Evolutionary conservation across 2,888 invertebrate species (phyloP).

Genomic region (Athripsodes cinereus): DNA sequence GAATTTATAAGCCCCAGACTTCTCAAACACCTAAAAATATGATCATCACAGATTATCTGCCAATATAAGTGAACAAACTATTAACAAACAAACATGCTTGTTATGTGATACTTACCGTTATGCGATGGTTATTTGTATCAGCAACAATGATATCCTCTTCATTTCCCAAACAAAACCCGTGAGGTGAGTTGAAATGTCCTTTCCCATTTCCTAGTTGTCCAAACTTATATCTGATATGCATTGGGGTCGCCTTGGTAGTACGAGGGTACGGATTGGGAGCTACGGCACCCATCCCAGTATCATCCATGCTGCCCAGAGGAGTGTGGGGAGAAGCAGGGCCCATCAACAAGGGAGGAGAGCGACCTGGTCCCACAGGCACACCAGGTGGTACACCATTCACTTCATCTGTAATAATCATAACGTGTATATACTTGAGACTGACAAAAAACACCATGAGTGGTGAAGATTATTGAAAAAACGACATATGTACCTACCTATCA

Average conservation of each 20-base stretch:
- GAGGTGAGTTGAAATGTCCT: conserved; percentile 94
- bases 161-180: conserved; percentile 91
- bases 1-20: conserved; percentile 86
- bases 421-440: neutral
- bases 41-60: too few relatives aligned
- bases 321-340: conserved; percentile 44
- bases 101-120: conserved; percentile 62
- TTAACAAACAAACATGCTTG: too few relatives aligned
- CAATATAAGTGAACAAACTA: too few relatives aligned
- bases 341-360: conserved; percentile 30
- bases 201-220: conserved; percentile 89
- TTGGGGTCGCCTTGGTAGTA: conserved; percentile 69
- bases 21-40: conserved; percentile 84
- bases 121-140: conserved; percentile 94
- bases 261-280: conserved; percentile 53
- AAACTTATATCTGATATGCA: conserved; percentile 89
- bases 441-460: neutral
- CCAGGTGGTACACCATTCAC: conserved; percentile 22
- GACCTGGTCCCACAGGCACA: conserved; percentile 11
- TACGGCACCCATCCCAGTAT: conserved; percentile 41
- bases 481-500: too few relatives aligned
- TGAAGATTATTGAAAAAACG: too few relatives aligned
- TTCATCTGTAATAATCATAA: conserved; percentile 8
- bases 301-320: conserved; percentile 37
- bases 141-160: conserved; percentile 96